These are phyloP conservation scores for Cerceris ruficornis DNA, from an alignment of 2,888 invertebrate genomes.

Conservation along the genomic window DNA sequence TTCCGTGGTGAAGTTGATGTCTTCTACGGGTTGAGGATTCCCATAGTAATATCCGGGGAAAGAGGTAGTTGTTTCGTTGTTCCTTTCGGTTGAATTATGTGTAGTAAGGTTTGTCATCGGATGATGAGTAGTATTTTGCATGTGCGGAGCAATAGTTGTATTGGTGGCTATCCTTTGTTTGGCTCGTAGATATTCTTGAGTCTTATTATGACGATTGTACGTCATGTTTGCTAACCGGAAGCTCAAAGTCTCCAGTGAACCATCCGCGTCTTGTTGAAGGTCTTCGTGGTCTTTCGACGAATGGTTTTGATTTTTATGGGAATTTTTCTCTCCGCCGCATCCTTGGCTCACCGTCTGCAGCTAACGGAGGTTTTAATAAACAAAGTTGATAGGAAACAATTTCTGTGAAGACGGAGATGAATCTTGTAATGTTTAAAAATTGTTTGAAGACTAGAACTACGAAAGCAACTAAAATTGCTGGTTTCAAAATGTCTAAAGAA, in stretches of 20 bases:
- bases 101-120: neutral
- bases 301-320: conserved; percentile 10
- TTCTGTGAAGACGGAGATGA: too few relatives aligned
- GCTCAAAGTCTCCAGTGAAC: neutral
- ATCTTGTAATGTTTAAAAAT: too few relatives aligned
- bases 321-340: conserved; percentile 20
- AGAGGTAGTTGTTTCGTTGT: conserved; percentile 40
- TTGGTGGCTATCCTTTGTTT: neutral
- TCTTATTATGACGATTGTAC: neutral
- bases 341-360: neutral
- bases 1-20: conserved; percentile 69
- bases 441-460: too few relatives aligned
- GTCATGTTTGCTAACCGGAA: neutral
- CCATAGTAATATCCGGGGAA: conserved; percentile 74
- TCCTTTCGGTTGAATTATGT: conserved; percentile 23
- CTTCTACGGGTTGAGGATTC: conserved; percentile 69
- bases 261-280: conserved; percentile 8
- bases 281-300: conserved; percentile 7
- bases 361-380: neutral
- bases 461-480: neutral
- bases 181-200: neutral
- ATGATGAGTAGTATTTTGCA: neutral
- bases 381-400: neutral
- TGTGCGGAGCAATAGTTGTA: neutral
- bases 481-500: neutral